Evolutionary conservation across 2,888 invertebrate species (phyloP).

Genomic region (Siphlonurus alternatus): DNA sequence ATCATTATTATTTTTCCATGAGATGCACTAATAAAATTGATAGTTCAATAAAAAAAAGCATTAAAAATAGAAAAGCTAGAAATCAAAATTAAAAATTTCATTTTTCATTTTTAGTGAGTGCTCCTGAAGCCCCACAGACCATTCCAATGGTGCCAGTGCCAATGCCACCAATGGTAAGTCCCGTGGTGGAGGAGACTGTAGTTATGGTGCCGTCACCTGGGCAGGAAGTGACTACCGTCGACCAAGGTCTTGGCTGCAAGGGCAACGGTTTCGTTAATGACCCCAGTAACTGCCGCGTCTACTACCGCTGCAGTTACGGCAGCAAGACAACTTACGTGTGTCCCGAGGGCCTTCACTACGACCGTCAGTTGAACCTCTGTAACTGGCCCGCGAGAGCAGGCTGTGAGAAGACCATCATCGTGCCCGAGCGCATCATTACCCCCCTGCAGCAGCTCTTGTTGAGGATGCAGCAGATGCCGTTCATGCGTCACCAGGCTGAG

Average conservation of each 20-base stretch:
- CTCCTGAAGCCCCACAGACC: not conserved
- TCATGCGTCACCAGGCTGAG: not conserved
- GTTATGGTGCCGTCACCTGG: constrained; percentile 8
- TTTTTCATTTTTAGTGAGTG: no score
- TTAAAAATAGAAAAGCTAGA: no score
- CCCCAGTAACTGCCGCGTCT: constrained; percentile 18
- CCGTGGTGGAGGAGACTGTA: not conserved
- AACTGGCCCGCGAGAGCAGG: constrained; percentile 21
- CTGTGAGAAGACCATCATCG: constrained; percentile 14
- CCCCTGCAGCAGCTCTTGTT: not conserved
- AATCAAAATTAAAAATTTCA: no score
- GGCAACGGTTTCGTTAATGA: constrained; percentile 19
- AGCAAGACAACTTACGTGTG: constrained; percentile 20
- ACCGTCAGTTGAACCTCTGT: constrained; percentile 19
- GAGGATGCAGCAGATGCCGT: not conserved
- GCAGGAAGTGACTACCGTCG: constrained; percentile 6
- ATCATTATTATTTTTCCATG: no score
- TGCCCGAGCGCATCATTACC: not conserved
- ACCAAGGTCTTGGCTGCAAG: constrained; percentile 11
- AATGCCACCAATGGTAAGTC: not conserved
- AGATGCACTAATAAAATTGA: no score
- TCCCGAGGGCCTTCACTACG: constrained; percentile 21
- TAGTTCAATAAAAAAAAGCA: no score
- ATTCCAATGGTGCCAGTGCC: constrained; percentile 5
- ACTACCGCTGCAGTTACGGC: constrained; percentile 20